Base-by-base conservation (phyloP, 1,140 invertebrate genomes). In the Listronotus bonariensis region DNA sequence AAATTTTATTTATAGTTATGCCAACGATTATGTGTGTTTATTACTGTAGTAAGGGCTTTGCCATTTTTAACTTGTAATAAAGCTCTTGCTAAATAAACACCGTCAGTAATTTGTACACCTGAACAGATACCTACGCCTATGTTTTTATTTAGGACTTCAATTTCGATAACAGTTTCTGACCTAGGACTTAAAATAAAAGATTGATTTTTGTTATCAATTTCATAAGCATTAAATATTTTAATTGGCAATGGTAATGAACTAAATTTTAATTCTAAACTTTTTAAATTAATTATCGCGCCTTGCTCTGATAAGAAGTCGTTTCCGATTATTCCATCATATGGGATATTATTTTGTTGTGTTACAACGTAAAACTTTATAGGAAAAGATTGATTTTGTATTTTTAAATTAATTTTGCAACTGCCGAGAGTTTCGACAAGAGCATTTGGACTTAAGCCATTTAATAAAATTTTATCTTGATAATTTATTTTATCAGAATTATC, bases 21-120 rank as follows among this genome's bases (percentile, higher is more conserved):
- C n/a, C n/a, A n/a, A n/a, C n/a, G n/a, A n/a, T n/a, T n/a, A n/a
- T n/a, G n/a, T n/a, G 51, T 71, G 53, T 72, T 72, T 41, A 68
- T n/a, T 12, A 71, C 43, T 46, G 69, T 63, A 11, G 38, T 59
- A 10, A 66, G 18, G 7, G 59, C 66, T 32, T 20, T 42, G 58
- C 18, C 49, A 38, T 45, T 68, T 55, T 55, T 5, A 1, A 66
- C 63, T 42, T 43, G 54, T 6, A 68, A n/a, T 32, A 66, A 34
- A 26, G 64, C 41, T 62, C 58, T 69, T n/a, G 68, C 63, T 38
- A 69, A 43, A 45, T 41, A 69, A 4, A 69, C 36, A 8, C 68
- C 57, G 15, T 69, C 49, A 40, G 15, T n/a, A 34, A 71, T 59
- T 40, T 26, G 0, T 2, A 68, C 26, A 38, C 67, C 54, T 15